phyloP scores from a whole-genome alignment of 2,797 vertebrate species.

The Brachyalestes nurse region DNA sequence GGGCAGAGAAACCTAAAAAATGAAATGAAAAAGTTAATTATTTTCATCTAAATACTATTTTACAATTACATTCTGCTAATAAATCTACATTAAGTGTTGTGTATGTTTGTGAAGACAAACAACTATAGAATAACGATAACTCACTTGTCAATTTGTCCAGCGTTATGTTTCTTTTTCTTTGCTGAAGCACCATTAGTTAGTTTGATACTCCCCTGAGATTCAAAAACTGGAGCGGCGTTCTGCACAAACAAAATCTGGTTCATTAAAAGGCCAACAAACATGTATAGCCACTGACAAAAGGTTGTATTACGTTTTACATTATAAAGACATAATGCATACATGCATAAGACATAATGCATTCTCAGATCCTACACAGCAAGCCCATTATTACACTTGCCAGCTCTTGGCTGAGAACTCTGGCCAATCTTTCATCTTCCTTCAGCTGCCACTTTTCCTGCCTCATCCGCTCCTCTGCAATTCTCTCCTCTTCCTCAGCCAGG shows the following conservation, averaged over 20 bases:
- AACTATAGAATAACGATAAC: not conserved
- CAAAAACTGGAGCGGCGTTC: slow-evolving; percentile 64
- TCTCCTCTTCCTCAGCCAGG: slow-evolving; percentile 83
- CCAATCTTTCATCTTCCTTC: slow-evolving; percentile 77
- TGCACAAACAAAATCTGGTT: slow-evolving; percentile 41
- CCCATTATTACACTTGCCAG: slow-evolving; percentile 66
- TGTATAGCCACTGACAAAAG: not conserved
- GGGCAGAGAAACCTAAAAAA: slow-evolving; percentile 72
- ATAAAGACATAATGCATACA: no score
- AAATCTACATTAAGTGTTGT: not conserved
- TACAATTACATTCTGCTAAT: not conserved
- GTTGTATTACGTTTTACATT: not conserved
- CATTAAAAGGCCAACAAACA: no score
- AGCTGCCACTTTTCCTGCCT: slow-evolving; percentile 73
- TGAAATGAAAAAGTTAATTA: slow-evolving; percentile 15
- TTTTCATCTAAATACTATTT: not conserved
- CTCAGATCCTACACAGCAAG: not conserved
- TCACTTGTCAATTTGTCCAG: slow-evolving; percentile 69
- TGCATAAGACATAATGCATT: not conserved
- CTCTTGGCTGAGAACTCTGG: slow-evolving; percentile 66
- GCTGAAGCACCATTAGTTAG: slow-evolving; percentile 37
- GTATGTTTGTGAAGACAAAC: not conserved
- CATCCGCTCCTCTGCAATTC: slow-evolving; percentile 72
- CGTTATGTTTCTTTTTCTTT: slow-evolving; percentile 62
- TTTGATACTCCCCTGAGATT: slow-evolving; percentile 41